Base-by-base conservation (phyloP, 2,888 invertebrate species). In the Lordiphosa fenestrarum region DNA sequence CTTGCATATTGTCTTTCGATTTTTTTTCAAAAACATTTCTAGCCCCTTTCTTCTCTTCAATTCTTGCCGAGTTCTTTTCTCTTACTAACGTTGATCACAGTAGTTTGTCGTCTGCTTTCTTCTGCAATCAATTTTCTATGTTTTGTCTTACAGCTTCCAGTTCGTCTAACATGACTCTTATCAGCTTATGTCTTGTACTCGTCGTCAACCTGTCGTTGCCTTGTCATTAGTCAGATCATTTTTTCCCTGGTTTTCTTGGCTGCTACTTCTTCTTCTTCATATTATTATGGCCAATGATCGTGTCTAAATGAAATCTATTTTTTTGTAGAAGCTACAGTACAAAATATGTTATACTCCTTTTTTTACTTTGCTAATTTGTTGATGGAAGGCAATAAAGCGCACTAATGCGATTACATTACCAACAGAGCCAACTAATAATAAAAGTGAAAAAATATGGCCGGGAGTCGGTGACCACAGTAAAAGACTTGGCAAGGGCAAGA, bases 371-470 rank as follows among this genome's bases (percentile, higher is more conserved):
- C 55, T 66, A 52, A 66, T 70, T 66, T 61, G 33, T 33, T 15
- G 48, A 50, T 25, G 19, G 33, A 30, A 35, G 62, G 81, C 60
- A 50, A 66, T 84, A 74, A 70, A 69, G 71, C 60, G 19, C 61
- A 67, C 66, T 83, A 83, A 83, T 83, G 85, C 85, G 82, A 85
- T 83, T 83, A 83, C 82, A 84, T 80, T 80, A 82, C 73, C 54
- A 40, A 15, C 15, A 41, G 50, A 37, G 52, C 55, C 46, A 60
- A 75, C 68, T 70, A 72, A 73, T 66, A 74, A 77, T 71, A 78
- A 77, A 78, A 81, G 82, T 77, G 71, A 84, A 84, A 66, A 64
- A 74, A 49, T n/a, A 50, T 38, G 37, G 47, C 19, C 7, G 37
- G 37, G 40, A 41, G 25, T 53, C 37, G 41, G 40, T 50, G 46